These are phyloP conservation scores for Lytechinus pictus DNA, from an alignment of 35 echinoderm and acorn worm species.

Conservation along the genomic window DNA sequence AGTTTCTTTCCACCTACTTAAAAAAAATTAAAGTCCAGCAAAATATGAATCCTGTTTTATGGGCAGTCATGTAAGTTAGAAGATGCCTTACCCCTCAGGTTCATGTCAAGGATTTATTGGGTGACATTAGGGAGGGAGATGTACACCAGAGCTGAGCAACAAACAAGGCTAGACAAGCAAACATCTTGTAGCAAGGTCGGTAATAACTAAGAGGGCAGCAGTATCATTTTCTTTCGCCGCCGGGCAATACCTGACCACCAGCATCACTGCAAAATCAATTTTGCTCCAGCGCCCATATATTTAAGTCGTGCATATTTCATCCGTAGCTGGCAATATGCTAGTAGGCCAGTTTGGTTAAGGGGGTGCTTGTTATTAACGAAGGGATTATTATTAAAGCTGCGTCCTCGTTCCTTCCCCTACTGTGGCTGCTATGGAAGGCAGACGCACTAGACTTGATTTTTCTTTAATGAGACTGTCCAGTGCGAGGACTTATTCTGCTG, in stretches of 20 bases:
- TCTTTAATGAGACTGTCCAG: neutral
- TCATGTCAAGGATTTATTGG: neutral
- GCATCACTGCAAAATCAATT: neutral
- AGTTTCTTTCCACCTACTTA: neutral
- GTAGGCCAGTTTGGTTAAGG: neutral
- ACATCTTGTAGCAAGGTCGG: neutral
- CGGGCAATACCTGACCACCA: neutral
- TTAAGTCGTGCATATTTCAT: neutral
- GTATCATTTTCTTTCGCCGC: neutral
- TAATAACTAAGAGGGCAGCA: neutral
- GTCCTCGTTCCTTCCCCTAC: neutral
- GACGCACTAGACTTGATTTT: neutral
- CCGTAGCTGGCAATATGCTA: neutral
- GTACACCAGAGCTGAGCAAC: neutral
- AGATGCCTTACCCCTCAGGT: neutral
- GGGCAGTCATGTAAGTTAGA: neutral
- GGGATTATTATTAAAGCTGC: neutral
- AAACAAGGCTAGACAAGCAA: conserved; percentile 2
- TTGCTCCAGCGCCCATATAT: neutral
- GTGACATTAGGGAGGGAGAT: neutral
- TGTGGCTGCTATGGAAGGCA: neutral
- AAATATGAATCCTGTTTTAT: neutral
- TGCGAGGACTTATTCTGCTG: neutral
- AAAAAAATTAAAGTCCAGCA: neutral
- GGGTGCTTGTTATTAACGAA: neutral